These are phyloP conservation scores for Rhinogobio ventralis DNA, from an alignment of 2,797 vertebrate genomes.

Conservation along the genomic window DNA sequence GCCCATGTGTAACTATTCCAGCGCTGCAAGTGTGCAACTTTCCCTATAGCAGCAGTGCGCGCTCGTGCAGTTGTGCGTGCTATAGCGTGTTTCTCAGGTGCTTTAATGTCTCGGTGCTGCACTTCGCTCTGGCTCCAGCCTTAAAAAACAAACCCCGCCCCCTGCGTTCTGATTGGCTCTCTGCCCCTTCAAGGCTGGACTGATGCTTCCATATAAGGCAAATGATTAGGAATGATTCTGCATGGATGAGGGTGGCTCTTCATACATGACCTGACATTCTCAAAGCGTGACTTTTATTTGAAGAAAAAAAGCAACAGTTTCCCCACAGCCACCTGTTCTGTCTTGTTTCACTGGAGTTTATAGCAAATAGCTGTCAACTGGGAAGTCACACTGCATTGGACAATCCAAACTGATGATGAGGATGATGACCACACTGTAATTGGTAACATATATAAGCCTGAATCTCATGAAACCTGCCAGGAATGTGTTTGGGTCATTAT, in stretches of 20 bases:
- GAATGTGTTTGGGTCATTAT: background rate
- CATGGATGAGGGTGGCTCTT: background rate
- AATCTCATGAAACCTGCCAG: background rate
- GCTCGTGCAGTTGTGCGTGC: background rate
- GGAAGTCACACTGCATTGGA: background rate
- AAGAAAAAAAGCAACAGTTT: slow-evolving; percentile 14
- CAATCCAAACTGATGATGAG: background rate
- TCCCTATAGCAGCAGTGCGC: background rate
- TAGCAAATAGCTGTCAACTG: background rate
- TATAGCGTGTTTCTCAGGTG: slow-evolving; percentile 34
- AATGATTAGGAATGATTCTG: slow-evolving; percentile 42
- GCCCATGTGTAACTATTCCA: background rate
- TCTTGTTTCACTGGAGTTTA: background rate
- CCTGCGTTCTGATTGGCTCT: slow-evolving; percentile 45
- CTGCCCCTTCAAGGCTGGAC: slow-evolving; percentile 57
- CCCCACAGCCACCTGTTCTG: slow-evolving; percentile 13
- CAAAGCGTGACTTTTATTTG: background rate
- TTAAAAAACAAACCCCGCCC: slow-evolving; percentile 60
- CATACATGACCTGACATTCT: slow-evolving; percentile 21
- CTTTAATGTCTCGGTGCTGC: slow-evolving; percentile 60
- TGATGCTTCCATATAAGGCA: slow-evolving; percentile 68
- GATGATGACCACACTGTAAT: no score
- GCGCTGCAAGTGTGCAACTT: slow-evolving; percentile 4
- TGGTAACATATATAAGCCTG: background rate
- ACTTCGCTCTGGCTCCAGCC: slow-evolving; percentile 62